These are phyloP conservation scores for Onychorhynchus coronatus DNA, from an alignment of 2,113 vertebrate genomes.

Conservation along the genomic window DNA sequence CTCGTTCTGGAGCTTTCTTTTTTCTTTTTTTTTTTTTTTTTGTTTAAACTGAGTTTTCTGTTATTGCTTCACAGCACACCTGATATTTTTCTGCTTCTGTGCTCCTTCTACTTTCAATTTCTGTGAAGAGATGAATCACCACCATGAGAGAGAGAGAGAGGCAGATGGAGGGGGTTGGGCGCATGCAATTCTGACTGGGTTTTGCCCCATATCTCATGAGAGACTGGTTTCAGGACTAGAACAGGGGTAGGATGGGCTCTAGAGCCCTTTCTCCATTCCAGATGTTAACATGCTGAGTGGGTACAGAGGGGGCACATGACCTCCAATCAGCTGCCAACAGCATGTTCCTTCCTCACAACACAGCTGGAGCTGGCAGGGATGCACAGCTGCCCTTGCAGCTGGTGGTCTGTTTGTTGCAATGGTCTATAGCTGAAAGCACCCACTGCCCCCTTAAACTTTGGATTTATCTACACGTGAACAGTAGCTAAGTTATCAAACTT, in stretches of 20 bases:
- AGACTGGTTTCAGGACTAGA: background rate
- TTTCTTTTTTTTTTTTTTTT: background rate
- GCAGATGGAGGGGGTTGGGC: background rate
- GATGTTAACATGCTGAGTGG: background rate
- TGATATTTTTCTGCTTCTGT: background rate
- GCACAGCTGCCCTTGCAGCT: background rate
- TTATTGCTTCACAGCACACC: background rate
- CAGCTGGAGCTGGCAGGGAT: background rate
- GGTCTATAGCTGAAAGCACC: background rate
- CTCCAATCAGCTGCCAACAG: background rate
- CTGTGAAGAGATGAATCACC: background rate
- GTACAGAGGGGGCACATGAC: background rate
- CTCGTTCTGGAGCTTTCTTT: background rate
- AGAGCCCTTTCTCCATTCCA: background rate
- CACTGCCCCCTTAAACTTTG: background rate
- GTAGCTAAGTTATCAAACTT: background rate
- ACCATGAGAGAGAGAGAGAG: background rate
- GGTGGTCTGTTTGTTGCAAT: background rate
- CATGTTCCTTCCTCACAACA: background rate
- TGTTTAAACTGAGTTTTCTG: background rate
- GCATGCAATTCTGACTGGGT: fast-evolving
- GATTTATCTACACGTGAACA: background rate
- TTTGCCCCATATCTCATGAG: background rate
- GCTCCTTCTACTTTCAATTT: background rate
- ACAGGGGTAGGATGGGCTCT: background rate